These are phyloP conservation scores for Xanthorhoe designata DNA, from an alignment of 2,888 invertebrate genomes.

Conservation along the genomic window DNA sequence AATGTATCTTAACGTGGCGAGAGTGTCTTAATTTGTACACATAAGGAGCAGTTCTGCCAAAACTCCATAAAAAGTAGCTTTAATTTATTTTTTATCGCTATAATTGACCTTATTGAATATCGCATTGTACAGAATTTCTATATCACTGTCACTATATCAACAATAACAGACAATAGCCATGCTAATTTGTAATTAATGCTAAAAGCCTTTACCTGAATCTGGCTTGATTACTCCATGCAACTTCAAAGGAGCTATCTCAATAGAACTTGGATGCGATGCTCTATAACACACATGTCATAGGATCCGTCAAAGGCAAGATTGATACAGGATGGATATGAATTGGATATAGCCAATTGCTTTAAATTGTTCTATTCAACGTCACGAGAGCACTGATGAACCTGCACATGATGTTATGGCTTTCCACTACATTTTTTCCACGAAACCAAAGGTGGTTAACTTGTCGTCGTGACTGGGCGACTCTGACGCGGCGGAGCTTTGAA, in stretches of 20 bases:
- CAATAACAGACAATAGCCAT: not conserved
- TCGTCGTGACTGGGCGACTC: too few relatives aligned
- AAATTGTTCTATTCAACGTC: not conserved
- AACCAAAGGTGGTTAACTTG: too few relatives aligned
- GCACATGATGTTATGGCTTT: not conserved
- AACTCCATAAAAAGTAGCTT: too few relatives aligned
- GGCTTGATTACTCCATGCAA: not conserved
- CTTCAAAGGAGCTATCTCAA: not conserved
- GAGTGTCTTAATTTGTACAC: too few relatives aligned
- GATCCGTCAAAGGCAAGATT: slow-evolving; percentile 12
- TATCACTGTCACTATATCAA: too few relatives aligned
- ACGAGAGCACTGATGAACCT: not conserved
- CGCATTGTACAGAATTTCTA: too few relatives aligned
- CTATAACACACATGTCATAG: slow-evolving; percentile 1
- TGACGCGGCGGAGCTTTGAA: too few relatives aligned
- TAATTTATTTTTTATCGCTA: too few relatives aligned
- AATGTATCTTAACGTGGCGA: too few relatives aligned
- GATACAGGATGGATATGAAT: not conserved
- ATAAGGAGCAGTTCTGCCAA: too few relatives aligned
- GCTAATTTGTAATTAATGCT: not conserved
- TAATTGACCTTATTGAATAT: too few relatives aligned
- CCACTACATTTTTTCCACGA: too few relatives aligned
- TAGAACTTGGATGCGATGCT: not conserved
- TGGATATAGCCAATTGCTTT: slow-evolving; percentile 33
- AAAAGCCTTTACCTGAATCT: not conserved